Conservation (phyloP, 2,113 vertebrate genomes). For the Archilochus colubris region DNA sequence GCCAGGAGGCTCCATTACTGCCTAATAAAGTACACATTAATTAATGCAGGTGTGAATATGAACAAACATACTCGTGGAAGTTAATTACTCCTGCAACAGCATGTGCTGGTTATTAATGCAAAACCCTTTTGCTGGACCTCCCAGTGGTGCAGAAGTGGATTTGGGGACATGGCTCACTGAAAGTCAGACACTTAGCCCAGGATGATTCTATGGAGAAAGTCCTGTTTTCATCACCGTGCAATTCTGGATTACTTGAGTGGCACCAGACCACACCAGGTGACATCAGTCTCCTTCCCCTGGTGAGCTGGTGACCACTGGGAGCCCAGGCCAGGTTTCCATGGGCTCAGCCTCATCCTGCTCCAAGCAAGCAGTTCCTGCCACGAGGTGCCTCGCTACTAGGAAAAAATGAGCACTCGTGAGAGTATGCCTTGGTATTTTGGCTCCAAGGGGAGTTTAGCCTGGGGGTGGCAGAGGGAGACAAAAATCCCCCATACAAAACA, state of each 20-base stretch:
- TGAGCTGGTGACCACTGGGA: neutral
- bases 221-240: neutral
- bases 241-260: neutral
- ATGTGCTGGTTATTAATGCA: neutral
- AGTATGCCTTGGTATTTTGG: neutral
- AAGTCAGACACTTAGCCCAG: neutral
- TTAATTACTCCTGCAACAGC: neutral
- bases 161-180: neutral
- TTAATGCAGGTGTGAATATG: neutral
- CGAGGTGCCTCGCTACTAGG: neutral
- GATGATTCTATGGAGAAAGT: neutral
- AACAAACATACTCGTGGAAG: neutral
- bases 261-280: neutral
- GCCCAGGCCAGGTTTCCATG: neutral
- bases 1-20: neutral
- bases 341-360: neutral
- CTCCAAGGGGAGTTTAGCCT: neutral
- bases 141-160: neutral
- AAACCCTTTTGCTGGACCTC: neutral
- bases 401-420: neutral
- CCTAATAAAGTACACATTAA: neutral
- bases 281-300: neutral
- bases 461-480: slow-evolving; percentile 1
- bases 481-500: neutral
- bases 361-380: neutral